phyloP scores from a whole-genome alignment of 2,113 vertebrate genomes.

The Lampris incognitus region DNA sequence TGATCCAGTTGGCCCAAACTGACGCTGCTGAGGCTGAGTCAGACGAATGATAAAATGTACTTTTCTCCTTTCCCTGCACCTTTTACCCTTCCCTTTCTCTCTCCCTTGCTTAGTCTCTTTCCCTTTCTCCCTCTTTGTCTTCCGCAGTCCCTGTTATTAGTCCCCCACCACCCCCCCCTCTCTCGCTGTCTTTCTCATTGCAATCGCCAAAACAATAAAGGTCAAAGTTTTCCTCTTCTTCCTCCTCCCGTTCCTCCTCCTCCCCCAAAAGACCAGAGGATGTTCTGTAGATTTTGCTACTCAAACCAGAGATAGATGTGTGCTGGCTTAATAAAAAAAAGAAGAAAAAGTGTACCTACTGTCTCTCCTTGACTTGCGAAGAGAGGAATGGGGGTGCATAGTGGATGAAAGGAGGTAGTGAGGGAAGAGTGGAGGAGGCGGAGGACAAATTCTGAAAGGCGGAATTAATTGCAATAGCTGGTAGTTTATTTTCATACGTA shows the following conservation, averaged over 20 bases:
- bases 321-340: background rate
- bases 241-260: background rate
- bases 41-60: conserved; percentile 55
- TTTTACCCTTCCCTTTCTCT: background rate
- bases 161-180: background rate
- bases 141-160: background rate
- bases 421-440: conserved; percentile 12
- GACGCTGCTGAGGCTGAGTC: conserved; percentile 42
- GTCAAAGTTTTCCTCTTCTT: background rate
- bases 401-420: background rate
- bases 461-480: no score
- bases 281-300: background rate
- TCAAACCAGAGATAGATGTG: conserved; percentile 39
- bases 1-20: conserved; percentile 35
- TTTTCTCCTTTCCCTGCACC: conserved; percentile 20
- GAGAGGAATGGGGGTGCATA: conserved; percentile 44
- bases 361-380: conserved; percentile 30
- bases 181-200: background rate
- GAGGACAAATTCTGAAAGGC: background rate
- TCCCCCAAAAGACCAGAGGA: background rate
- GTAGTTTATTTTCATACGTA: no score
- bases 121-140: background rate
- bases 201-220: no score
- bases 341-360: conserved; percentile 20
- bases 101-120: conserved; percentile 16